Base-by-base conservation (phyloP, 2,113 vertebrate genomes). In the Nannospalax galili region DNA sequence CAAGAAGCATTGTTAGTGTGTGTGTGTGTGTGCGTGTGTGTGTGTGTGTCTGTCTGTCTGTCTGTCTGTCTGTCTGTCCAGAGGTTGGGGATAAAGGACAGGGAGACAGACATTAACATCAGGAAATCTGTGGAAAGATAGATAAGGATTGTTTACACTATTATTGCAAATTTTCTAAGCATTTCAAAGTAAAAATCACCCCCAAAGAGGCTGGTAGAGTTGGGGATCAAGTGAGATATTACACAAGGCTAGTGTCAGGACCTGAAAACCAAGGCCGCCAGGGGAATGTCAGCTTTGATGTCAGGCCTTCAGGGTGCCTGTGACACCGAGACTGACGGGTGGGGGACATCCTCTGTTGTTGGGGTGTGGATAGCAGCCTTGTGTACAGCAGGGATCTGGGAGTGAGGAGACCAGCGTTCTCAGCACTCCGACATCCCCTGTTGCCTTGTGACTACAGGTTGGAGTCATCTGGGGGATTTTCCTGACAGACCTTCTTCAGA, bases 201-300 rank as follows among this genome's bases (percentile, higher is more conserved):
- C 17, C 10, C 48, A 64, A 37, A 22, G 19, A 6, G 12, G 65
- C n/a, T 4, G 1, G n/a, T 1, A 22, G 37, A 17, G 65, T 37
- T 48, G 30, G 42, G 91, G 45, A 26, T 58, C 35, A 30, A 64
- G 16, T 45, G 60, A 69, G 73, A 24, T 35, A 5, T 40, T 26
- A 7, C 1, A 0, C 15, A 12, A 3, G 2, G 45, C 69, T 8
- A 37, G 26, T 52, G 42, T 52, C 4, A 7, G 52, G 30, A 19
- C 7, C 7, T 0, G 3, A 32, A 14, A 3, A 0, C 0, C 37
- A 2, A 12, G n/a, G 30, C 26, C 62, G 30, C 37, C 11, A 0
- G 14, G 78, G 64, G 14, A 45, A 6, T 1, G 58, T 26, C 37
- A 7, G 37, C 37, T 62, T n/a, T 42, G 22, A 42, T 65, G 9